Evolutionary conservation across 2,113 vertebrate species (phyloP), one percentile per base, ranked within the genome.

Genomic region (Rutilus rutilus): DNA sequence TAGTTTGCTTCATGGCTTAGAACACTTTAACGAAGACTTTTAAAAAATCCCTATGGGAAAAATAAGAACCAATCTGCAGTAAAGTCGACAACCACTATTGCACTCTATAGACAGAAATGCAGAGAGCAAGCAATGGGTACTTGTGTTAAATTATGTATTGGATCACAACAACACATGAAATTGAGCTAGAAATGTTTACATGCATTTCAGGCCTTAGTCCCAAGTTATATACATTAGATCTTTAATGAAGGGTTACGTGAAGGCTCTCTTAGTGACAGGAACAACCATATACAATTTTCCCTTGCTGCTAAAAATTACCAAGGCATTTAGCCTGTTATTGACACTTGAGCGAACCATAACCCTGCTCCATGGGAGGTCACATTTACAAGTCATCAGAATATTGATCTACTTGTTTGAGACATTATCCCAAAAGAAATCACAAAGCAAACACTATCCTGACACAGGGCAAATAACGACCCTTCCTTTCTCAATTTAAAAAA

Each of bases 391-490:
- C 78, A 67, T 75, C 50, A 69, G 39, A 77, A 30, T 59, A 85
- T 88, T 67, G 83, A 88, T 77, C 78, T 88, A 33, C 21, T 77
- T 81, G 86, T 79, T 60, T 84, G 33, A 30, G 57, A 71, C 15
- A 1, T 57, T 45, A 45, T 73, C 36, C 30, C 60, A 57, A 54
- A 75, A 39, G 23, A 59, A 64, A 47, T 50, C n/a, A 33, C 3
- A 17, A 19, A 47, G 23, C 39, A 36, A 52, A 71, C 19, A 80
- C 59, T 10, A 19, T 15, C n/a, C 50, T 11, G 17, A 62, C 17
- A 30, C 52, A 45, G 9, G 47, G 17, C 9, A 60, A 74, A 80
- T 78, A 30, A 21, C 52, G 19, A 54, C n/a, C 52, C 77, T 45
- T 15, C 25, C 60, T 50, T 59, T 47, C 54, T 73, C 67, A n/a